Percentiles rank a stretch among this genome's conserved stretches.
These are phyloP conservation scores for Polydrusus pterygomalis DNA, from an alignment of 2,888 invertebrate genomes.

Conservation along the genomic window DNA sequence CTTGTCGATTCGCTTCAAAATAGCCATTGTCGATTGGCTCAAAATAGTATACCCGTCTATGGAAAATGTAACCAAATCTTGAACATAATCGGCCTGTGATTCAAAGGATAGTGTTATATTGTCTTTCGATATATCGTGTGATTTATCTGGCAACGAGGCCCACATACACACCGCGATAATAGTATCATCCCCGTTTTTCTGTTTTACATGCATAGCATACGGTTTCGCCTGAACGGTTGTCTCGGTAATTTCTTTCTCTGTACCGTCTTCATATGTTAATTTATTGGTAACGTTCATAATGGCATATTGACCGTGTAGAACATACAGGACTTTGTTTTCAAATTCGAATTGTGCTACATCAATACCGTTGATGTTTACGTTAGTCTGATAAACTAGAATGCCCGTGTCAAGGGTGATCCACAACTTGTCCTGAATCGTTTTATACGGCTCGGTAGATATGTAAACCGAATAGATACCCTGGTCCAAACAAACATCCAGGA, in stretches of 20 bases:
- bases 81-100: background rate
- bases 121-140: background rate
- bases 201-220: background rate
- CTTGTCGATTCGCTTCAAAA: background rate
- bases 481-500: background rate
- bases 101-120: background rate
- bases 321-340: background rate
- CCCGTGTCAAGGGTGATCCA: background rate
- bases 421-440: background rate
- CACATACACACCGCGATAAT: background rate
- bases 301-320: background rate
- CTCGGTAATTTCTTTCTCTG: background rate
- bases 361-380: background rate
- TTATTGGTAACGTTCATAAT: constrained; percentile 6
- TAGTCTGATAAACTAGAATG: background rate
- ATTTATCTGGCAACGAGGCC: background rate
- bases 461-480: background rate
- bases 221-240: background rate
- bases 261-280: background rate
- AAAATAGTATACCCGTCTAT: background rate
- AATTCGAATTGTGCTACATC: background rate
- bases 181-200: background rate
- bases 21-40: background rate
- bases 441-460: background rate
- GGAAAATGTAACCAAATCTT: background rate